phyloP scores from a whole-genome alignment of 30 jellyfish, hydroid and myxozoan species.

The Hydra vulgaris region DNA sequence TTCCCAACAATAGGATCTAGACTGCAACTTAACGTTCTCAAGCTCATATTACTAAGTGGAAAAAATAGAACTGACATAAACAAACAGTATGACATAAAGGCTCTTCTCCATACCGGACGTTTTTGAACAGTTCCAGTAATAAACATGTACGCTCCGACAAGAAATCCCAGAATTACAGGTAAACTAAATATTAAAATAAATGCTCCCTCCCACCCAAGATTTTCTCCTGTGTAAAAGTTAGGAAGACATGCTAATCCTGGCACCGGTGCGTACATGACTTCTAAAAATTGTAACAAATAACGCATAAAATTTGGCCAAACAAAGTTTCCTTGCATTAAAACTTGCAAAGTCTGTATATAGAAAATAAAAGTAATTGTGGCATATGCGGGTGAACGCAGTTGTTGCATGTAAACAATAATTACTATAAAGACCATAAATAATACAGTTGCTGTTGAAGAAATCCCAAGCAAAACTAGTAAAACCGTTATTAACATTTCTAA shows the following conservation, averaged over 20 bases:
- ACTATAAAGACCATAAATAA: conserved; percentile 82
- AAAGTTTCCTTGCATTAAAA: conserved; percentile 79
- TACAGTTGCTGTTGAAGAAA: conserved; percentile 90
- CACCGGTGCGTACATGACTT: conserved; percentile 95
- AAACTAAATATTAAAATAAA: conserved; percentile 56
- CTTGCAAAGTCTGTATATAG: conserved; percentile 95
- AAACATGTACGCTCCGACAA: conserved; percentile 46
- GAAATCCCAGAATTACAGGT: conserved; percentile 79
- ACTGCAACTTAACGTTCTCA: conserved; percentile 85
- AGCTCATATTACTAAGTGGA: conserved; percentile 93
- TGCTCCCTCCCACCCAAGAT: conserved; percentile 99
- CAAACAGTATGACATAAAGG: conserved; percentile 77
- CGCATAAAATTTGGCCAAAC: conserved; percentile 89
- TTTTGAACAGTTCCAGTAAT: conserved; percentile 91
- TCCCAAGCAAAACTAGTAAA: conserved; percentile 79
- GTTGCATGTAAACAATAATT: conserved; percentile 73
- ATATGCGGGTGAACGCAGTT: conserved; percentile 91
- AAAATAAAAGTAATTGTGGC: conserved; percentile 89
- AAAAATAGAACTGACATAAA: conserved; percentile 78
- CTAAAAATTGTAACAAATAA: conserved; percentile 62
- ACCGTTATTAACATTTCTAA: conserved; percentile 75
- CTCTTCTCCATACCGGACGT: conserved; percentile 90
- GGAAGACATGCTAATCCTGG: conserved; percentile 99
- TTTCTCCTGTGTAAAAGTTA: conserved; percentile 70
- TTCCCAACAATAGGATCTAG: conserved; percentile 60